These are phyloP conservation scores for Calypte anna DNA, from an alignment of 2,113 vertebrate genomes.

Conservation along the genomic window DNA sequence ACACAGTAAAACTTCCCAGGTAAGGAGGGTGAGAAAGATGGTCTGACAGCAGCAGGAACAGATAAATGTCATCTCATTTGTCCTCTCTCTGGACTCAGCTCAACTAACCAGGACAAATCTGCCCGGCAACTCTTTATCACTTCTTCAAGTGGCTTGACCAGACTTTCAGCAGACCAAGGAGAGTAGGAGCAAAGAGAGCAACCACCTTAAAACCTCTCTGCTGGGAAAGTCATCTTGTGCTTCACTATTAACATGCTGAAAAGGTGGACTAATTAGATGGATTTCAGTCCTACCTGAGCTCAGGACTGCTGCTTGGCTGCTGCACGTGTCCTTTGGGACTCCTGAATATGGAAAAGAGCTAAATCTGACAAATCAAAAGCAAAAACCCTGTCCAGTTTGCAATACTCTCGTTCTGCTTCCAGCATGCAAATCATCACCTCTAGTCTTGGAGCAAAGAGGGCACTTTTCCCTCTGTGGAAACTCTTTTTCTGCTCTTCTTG, in stretches of 20 bases:
- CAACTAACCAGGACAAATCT: conserved; percentile 1
- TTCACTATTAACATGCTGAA: background rate
- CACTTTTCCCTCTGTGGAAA: background rate
- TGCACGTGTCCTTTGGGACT: background rate
- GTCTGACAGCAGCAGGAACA: background rate
- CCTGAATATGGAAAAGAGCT: background rate
- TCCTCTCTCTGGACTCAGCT: background rate
- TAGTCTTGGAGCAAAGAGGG: background rate
- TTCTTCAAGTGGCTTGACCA: background rate
- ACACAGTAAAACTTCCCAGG: background rate
- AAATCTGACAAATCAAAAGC: background rate
- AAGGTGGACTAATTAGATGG: background rate
- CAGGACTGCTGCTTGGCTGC: background rate
- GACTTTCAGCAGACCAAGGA: background rate
- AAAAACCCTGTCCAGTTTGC: background rate
- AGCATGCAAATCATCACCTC: background rate
- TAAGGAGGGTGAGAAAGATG: background rate
- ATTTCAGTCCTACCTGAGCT: background rate
- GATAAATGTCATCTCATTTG: conserved; percentile 15
- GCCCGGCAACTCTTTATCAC: background rate
- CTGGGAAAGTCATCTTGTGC: background rate
- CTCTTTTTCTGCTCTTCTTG: background rate
- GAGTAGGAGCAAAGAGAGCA: background rate
- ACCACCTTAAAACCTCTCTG: background rate
- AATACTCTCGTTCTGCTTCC: background rate